phyloP scores from a whole-genome alignment of 1,140 invertebrate species.

The Dermatophagoides farinae region DNA sequence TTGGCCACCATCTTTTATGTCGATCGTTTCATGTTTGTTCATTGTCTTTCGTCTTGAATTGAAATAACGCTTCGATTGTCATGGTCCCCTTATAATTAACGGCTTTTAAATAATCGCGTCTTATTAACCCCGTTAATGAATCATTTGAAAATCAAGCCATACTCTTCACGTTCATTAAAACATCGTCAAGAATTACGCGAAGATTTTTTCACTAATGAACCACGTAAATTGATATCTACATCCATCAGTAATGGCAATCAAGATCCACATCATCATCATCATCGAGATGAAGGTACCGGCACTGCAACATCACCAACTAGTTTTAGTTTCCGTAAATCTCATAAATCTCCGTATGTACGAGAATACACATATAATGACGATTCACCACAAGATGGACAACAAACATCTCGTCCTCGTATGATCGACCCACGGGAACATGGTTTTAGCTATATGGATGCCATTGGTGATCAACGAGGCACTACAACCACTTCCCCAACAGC shows the following conservation, averaged over 20 bases:
- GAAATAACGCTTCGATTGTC: too few relatives aligned
- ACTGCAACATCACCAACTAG: background rate
- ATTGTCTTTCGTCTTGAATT: too few relatives aligned
- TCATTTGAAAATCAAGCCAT: too few relatives aligned
- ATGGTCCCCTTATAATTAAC: too few relatives aligned
- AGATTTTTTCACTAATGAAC: background rate
- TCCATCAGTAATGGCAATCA: background rate
- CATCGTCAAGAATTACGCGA: background rate
- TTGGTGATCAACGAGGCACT: slow-evolving; percentile 1
- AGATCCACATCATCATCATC: background rate
- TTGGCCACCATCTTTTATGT: too few relatives aligned
- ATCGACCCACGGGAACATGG: slow-evolving; percentile 17
- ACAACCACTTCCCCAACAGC: background rate
- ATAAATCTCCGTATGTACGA: slow-evolving; percentile 6
- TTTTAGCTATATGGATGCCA: slow-evolving; percentile 17
- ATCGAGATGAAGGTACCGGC: background rate
- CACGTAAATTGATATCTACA: background rate
- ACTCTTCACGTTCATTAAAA: background rate
- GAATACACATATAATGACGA: slow-evolving; percentile 8
- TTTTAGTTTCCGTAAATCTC: background rate
- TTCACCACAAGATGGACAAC: background rate
- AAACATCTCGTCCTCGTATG: background rate
- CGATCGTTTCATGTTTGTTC: too few relatives aligned
- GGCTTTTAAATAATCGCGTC: too few relatives aligned
- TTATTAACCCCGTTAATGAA: too few relatives aligned